phyloP scores from a whole-genome alignment of 2,113 vertebrate genomes.

The Prinia subflava region DNA sequence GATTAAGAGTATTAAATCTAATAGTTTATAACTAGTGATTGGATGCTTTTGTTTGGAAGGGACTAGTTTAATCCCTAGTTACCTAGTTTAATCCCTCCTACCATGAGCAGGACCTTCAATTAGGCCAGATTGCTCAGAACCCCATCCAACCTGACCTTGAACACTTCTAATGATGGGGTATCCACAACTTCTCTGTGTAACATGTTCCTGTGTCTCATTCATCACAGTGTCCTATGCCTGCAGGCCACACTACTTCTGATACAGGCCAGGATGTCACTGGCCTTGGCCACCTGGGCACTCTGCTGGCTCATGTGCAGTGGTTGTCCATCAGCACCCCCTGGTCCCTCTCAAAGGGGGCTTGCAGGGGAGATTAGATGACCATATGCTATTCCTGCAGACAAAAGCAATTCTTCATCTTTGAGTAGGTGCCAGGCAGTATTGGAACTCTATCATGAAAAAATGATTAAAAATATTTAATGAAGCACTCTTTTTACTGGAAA shows the following conservation, averaged over 20 bases:
- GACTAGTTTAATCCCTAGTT: rapidly evolving
- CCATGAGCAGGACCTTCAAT: background rate
- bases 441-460: background rate
- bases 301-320: background rate
- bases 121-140: background rate
- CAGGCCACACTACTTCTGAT: background rate
- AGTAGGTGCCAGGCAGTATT: background rate
- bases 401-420: background rate
- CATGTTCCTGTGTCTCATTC: background rate
- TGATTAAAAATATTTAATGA: background rate
- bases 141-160: background rate
- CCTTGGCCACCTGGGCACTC: background rate
- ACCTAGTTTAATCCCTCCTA: rapidly evolving
- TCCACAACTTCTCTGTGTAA: background rate
- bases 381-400: background rate
- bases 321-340: too few species aligned
- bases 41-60: background rate
- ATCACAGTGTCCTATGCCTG: background rate
- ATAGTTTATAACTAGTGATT: background rate
- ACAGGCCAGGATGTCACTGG: background rate
- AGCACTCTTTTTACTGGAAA: background rate
- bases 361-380: background rate
- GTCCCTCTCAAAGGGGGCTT: background rate
- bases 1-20: background rate
- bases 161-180: rapidly evolving